Percentiles rank a stretch among this genome's conserved stretches.
These are phyloP conservation scores for Eutrigla gurnardus DNA, from an alignment of 2,797 vertebrate species.

Conservation along the genomic window DNA sequence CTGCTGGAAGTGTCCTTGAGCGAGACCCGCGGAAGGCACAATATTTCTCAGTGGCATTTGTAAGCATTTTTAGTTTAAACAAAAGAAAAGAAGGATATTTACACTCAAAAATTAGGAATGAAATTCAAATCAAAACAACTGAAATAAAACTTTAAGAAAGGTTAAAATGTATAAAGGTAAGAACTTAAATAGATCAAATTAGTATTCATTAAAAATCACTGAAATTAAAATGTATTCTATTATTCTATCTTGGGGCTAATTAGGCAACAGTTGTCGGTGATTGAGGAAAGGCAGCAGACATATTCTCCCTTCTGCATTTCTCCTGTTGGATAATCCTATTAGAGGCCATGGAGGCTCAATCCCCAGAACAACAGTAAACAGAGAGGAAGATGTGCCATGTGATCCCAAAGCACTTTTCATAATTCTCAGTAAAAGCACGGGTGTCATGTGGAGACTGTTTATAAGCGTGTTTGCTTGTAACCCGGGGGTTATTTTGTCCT, in stretches of 20 bases:
- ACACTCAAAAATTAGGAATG: neutral
- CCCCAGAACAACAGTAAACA: conserved; percentile 62
- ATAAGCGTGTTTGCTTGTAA: neutral
- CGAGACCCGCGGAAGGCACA: neutral
- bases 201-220: no score
- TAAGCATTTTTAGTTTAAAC: neutral
- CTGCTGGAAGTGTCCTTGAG: no score
- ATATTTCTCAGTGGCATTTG: neutral
- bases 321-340: conserved; percentile 62
- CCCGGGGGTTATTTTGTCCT: neutral
- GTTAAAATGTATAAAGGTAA: no score
- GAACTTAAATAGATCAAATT: no score
- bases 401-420: conserved; percentile 53
- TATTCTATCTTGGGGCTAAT: neutral
- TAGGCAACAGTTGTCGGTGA: conserved; percentile 20
- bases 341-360: conserved; percentile 68
- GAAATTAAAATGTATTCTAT: no score
- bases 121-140: neutral
- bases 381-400: conserved; percentile 41
- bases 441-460: neutral
- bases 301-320: conserved; percentile 41
- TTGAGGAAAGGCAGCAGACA: conserved; percentile 23
- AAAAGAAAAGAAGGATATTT: neutral
- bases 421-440: neutral
- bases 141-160: neutral